These are phyloP conservation scores for Pinna nobilis DNA, from an alignment of 1,140 invertebrate genomes.

Conservation along the genomic window DNA sequence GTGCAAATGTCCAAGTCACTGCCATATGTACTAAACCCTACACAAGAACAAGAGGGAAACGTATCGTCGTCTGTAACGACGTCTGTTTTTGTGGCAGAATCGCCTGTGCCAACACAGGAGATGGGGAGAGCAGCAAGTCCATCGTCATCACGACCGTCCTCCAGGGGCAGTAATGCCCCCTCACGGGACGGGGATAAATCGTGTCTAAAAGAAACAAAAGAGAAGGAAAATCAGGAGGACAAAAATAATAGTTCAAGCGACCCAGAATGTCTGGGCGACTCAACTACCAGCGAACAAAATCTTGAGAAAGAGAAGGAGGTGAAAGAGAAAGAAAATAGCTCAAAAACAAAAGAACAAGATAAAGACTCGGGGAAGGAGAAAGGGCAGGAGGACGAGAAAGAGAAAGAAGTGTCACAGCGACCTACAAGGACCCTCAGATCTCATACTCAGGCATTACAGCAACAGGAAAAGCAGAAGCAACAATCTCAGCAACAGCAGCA, in stretches of 20 bases:
- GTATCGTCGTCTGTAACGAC: neutral
- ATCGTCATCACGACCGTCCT: constrained; percentile 42
- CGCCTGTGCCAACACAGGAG: constrained; percentile 24
- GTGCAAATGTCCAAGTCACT: constrained; percentile 57
- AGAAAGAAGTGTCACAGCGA: constrained; percentile 53
- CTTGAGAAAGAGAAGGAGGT: constrained; percentile 32
- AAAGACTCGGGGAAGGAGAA: constrained; percentile 42
- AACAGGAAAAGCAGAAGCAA: constrained; percentile 56
- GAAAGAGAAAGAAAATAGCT: constrained; percentile 23
- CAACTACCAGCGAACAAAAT: constrained; percentile 12
- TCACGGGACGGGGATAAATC: constrained; percentile 37
- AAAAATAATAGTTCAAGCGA: neutral
- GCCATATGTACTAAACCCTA: constrained; percentile 70
- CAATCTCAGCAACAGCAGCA: constrained; percentile 21
- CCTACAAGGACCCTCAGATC: constrained; percentile 65
- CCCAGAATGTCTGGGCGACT: no score
- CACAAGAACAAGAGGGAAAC: constrained; percentile 48
- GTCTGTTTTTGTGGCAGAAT: constrained; percentile 19
- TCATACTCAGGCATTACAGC: constrained; percentile 63
- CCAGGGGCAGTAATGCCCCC: constrained; percentile 33
- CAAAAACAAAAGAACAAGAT: constrained; percentile 22
- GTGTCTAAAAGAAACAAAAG: constrained; percentile 32
- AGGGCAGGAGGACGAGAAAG: constrained; percentile 49
- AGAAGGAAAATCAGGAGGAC: constrained; percentile 18
- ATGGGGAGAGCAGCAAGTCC: constrained; percentile 31